Evolutionary conservation across 2,797 vertebrate species (phyloP).

Genomic region (Sphenopsis melanotis): DNA sequence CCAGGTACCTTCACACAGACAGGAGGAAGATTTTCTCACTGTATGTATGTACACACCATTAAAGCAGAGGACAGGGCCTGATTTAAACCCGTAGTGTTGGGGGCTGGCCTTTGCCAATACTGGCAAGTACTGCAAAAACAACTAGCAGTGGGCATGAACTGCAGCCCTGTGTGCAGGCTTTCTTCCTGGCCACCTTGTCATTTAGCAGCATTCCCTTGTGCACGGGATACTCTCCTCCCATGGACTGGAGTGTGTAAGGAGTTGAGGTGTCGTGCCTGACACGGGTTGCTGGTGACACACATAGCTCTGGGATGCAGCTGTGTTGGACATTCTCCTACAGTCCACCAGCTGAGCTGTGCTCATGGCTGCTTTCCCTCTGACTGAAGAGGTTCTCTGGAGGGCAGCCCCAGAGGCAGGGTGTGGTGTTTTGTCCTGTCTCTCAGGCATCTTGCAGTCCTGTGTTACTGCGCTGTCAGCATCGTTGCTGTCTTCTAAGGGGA

Average conservation of each 20-base stretch:
- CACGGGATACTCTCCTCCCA: rapidly evolving
- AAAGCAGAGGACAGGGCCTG: not conserved
- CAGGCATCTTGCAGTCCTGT: not conserved
- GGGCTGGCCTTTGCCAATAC: not conserved
- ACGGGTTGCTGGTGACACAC: not conserved
- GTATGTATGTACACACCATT: not conserved
- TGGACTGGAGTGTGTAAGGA: not conserved
- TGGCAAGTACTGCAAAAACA: not conserved
- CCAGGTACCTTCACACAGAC: no score
- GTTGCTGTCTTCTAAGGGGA: not conserved
- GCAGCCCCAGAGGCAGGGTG: not conserved
- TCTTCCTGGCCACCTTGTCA: not conserved
- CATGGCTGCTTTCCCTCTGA: not conserved
- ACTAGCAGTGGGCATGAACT: not conserved
- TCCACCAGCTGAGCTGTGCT: not conserved
- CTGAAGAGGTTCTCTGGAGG: not conserved
- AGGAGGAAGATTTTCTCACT: not conserved
- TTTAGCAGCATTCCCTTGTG: not conserved
- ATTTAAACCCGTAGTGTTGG: rapidly evolving
- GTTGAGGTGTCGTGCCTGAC: not conserved
- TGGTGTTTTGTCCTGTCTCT: not conserved
- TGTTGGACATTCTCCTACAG: not conserved
- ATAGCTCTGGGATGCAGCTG: not conserved
- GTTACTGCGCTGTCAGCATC: rapidly evolving
- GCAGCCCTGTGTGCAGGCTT: not conserved